phyloP scores from a whole-genome alignment of 2,797 vertebrate genomes.

The Lagorchestes hirsutus region DNA sequence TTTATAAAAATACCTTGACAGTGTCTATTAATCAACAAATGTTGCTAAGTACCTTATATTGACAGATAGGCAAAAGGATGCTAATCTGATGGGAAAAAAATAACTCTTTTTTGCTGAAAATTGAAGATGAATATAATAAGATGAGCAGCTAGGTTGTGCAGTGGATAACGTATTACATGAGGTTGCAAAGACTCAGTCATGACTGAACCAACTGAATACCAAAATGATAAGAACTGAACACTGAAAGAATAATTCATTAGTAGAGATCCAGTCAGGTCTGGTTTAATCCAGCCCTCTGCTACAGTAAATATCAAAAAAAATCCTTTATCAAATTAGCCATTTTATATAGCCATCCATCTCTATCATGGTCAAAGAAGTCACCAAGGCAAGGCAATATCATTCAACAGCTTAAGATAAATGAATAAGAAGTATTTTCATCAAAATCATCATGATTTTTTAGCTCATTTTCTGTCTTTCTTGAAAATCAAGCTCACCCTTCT shows the following conservation, averaged over 20 bases:
- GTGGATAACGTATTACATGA: neutral
- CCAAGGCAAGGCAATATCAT: neutral
- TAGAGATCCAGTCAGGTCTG: neutral
- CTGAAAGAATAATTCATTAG: neutral
- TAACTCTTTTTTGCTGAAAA: neutral
- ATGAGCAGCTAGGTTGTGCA: neutral
- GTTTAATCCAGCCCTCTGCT: neutral
- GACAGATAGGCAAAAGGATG: slow-evolving; percentile 8
- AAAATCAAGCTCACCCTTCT: slow-evolving; percentile 37
- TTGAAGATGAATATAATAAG: neutral
- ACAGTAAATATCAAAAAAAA: neutral
- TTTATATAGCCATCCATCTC: neutral
- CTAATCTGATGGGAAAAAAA: neutral
- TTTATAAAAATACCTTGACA: neutral
- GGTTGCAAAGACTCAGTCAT: neutral
- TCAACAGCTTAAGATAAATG: slow-evolving; percentile 10
- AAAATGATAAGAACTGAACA: neutral
- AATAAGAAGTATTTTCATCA: neutral
- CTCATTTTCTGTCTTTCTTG: slow-evolving; percentile 12
- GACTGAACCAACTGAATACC: neutral
- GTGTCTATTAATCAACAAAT: neutral
- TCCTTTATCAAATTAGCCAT: neutral
- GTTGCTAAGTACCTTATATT: neutral
- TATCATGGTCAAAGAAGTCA: neutral
- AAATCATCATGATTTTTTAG: neutral